A percentile compares a stretch with the other conserved stretches of the same genome.
phyloP scores from a whole-genome alignment of 2,888 invertebrate genomes.

The Mesochorus sp. region DNA sequence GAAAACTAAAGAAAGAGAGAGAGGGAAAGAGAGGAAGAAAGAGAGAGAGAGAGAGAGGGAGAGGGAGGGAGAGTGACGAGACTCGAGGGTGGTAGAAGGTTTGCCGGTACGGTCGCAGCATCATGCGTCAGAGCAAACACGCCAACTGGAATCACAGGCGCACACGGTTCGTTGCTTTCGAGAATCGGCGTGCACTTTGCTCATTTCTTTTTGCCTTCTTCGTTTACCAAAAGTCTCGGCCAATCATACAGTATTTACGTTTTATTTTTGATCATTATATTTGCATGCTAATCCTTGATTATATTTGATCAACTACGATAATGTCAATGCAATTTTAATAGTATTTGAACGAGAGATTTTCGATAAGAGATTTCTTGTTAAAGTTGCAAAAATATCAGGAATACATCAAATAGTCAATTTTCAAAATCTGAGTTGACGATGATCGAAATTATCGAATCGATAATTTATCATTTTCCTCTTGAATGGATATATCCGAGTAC shows the following conservation, averaged over 20 bases:
- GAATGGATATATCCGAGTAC: not conserved
- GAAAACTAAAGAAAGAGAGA: constrained; percentile 5
- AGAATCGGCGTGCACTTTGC: constrained; percentile 43
- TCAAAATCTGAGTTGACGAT: no score
- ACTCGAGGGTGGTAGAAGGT: constrained; percentile 38
- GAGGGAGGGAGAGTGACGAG: not conserved
- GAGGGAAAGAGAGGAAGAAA: not conserved
- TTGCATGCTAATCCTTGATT: constrained; percentile 24
- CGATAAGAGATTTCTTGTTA: no score
- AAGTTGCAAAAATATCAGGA: no score
- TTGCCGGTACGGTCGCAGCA: constrained; percentile 62
- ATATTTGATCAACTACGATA: no score
- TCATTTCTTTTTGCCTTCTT: constrained; percentile 66
- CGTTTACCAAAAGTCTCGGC: constrained; percentile 70
- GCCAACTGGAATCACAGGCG: constrained; percentile 75
- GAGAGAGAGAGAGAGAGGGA: not conserved
- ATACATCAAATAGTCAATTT: no score
- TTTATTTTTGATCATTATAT: constrained; percentile 62
- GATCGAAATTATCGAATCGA: no score
- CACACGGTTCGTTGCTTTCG: constrained; percentile 72
- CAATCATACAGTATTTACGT: constrained; percentile 77
- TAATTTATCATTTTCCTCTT: not conserved
- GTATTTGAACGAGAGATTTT: no score
- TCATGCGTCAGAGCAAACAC: constrained; percentile 70
- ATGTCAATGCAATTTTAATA: no score